Base-by-base conservation (phyloP, 1,140 invertebrate species). In the Drosophila elegans region DNA sequence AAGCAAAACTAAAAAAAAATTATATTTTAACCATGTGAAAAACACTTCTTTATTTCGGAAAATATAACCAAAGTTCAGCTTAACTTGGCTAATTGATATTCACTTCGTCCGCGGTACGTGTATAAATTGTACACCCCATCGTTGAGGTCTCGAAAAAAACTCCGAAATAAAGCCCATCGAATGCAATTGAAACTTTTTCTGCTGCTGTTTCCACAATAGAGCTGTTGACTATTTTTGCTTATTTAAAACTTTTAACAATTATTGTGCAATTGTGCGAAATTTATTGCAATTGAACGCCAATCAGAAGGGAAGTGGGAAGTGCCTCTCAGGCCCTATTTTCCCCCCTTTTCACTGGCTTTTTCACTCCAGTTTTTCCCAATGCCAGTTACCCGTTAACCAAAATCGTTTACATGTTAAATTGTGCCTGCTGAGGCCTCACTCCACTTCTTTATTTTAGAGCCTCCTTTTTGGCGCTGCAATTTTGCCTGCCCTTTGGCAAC, bases 211-310 rank as follows among this genome's bases (percentile, higher is more conserved):
- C 69, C 68, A 73, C 73, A 76, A 76, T 76, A 75, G 73, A 59
- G 72, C 38, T 13, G 41, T 76, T 76, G 59, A 57, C 74, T 79
- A 72, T 79, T 89, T 82, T 86, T 85, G 74, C 78, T 89, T 84
- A 83, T 84, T 89, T 84, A 80, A 79, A 89, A 89, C 69, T 89
- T 89, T 90, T 91, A 90, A 90, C 86, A 90, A 90, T 90, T 90
- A 90, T 90, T 91, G 86, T 90, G 86, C 88, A 90, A 90, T 86
- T 90, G 86, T 77, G 80, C 80, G 82, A 90, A 90, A 90, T 90
- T 90, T 90, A 90, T 90, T 90, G 88, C 86, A 77, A 90, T 90
- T 88, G 86, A 90, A 83, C 88, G 63, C 82, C 82, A 90, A 90
- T 90, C 84, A 89, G 80, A 78, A 54, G 53, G 76, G 63, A 74